Evolutionary conservation across 2,888 invertebrate genomes (phyloP).

Genomic region (Acleris laterana): DNA sequence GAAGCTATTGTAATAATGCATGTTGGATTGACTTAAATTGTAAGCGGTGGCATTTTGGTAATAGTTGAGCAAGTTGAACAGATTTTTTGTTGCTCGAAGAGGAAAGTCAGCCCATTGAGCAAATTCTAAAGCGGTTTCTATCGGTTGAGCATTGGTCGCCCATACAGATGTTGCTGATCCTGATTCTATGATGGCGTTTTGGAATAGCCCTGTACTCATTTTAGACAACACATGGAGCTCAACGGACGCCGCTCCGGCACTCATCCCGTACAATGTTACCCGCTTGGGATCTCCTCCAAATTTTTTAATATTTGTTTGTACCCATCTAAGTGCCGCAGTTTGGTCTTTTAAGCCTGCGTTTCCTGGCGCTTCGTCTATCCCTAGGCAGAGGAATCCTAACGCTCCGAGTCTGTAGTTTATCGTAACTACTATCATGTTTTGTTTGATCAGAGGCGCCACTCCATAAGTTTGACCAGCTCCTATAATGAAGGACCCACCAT

Average conservation of each 20-base stretch:
- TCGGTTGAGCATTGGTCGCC: constrained; percentile 34
- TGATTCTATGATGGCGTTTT: constrained; percentile 40
- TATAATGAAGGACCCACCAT: constrained; percentile 37
- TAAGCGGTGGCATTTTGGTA: constrained; percentile 43
- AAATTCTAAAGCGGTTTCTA: constrained; percentile 34
- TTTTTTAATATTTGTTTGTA: constrained; percentile 39
- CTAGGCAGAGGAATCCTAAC: constrained; percentile 42
- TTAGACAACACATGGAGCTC: constrained; percentile 24
- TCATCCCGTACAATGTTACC: constrained; percentile 42
- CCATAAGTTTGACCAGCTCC: constrained; percentile 24
- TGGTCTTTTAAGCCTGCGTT: constrained; percentile 44
- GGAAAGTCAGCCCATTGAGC: constrained; percentile 37
- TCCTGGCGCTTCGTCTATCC: constrained; percentile 41
- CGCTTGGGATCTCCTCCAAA: constrained; percentile 41
- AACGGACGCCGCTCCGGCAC: constrained; percentile 40
- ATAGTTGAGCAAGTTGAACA: constrained; percentile 39
- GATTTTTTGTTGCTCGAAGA: constrained; percentile 34
- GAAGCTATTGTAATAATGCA: constrained; percentile 46
- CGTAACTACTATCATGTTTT: constrained; percentile 40
- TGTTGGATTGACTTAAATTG: constrained; percentile 43
- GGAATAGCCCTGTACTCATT: constrained; percentile 37
- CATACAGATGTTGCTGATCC: constrained; percentile 39
- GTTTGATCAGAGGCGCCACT: constrained; percentile 37
- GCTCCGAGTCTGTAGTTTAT: constrained; percentile 42
- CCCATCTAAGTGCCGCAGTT: constrained; percentile 41